phyloP scores from a whole-genome alignment of 1,140 invertebrate species.

The honey bee (Apis mellifera) region DNA sequence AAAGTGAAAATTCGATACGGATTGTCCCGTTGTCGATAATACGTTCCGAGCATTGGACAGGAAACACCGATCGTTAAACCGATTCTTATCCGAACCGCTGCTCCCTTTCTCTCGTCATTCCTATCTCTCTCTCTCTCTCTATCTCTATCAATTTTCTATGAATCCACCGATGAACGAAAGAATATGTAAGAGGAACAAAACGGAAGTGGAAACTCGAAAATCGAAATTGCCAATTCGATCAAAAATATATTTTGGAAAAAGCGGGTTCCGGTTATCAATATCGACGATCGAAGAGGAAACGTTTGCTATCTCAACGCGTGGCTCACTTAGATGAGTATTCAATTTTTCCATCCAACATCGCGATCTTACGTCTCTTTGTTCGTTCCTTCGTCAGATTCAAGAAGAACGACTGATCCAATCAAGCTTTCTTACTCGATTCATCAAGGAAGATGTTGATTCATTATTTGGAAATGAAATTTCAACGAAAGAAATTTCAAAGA shows the following conservation, averaged over 20 bases:
- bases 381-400: not conserved
- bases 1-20: slow-evolving; percentile 41
- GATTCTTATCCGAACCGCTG: slow-evolving; percentile 4
- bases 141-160: not conserved
- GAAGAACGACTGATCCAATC: not conserved
- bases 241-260: slow-evolving; percentile 18
- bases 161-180: too few species aligned
- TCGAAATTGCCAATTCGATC: slow-evolving; percentile 30
- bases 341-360: slow-evolving; percentile 8
- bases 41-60: not conserved
- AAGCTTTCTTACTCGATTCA: too few species aligned
- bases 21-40: slow-evolving; percentile 24
- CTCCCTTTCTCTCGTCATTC: not conserved
- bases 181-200: not conserved
- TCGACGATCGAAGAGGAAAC: slow-evolving; percentile 35
- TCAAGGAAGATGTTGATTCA: too few species aligned
- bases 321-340: not conserved
- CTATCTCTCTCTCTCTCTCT: too few species aligned
- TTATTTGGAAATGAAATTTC: too few species aligned
- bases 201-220: not conserved
- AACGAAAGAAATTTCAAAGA: too few species aligned
- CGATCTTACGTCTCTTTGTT: not conserved
- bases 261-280: slow-evolving; percentile 27
- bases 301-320: not conserved
- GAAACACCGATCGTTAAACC: slow-evolving; percentile 34